A percentile compares a stretch with the other conserved stretches of the same genome.
phyloP scores from a whole-genome alignment of 2,113 vertebrate species.

The Caretta caretta region DNA sequence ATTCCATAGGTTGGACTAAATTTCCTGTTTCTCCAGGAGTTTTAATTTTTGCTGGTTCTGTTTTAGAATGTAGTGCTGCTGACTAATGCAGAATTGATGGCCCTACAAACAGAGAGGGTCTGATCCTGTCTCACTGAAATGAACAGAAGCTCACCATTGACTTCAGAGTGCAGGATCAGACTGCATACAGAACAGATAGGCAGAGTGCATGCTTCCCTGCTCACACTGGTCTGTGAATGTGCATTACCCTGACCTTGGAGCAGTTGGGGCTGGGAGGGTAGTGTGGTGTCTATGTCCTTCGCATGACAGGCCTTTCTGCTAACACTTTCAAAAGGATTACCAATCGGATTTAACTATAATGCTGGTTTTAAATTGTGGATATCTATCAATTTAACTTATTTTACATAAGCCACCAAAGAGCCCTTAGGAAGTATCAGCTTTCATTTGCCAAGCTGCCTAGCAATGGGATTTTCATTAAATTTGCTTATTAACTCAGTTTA shows the following conservation, averaged over 20 bases:
- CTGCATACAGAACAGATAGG: background rate
- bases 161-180: fast-evolving
- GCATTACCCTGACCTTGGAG: background rate
- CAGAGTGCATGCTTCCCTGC: fast-evolving
- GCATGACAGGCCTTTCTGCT: background rate
- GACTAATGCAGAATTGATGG: background rate
- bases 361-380: background rate
- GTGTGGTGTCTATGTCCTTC: background rate
- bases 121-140: background rate
- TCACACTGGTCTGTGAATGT: background rate
- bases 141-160: background rate
- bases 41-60: background rate
- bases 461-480: conserved; percentile 61
- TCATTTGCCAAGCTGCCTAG: conserved; percentile 39
- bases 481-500: conserved; percentile 60
- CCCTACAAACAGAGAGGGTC: background rate
- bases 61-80: background rate
- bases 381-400: background rate
- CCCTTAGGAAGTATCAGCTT: conserved; percentile 24
- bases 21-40: background rate
- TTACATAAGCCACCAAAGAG: background rate
- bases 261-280: background rate
- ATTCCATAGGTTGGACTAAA: background rate
- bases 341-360: background rate
- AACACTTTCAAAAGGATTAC: background rate